Conservation (phyloP, 1,140 invertebrate species). For the Tetranychus cinnabarinus region DNA sequence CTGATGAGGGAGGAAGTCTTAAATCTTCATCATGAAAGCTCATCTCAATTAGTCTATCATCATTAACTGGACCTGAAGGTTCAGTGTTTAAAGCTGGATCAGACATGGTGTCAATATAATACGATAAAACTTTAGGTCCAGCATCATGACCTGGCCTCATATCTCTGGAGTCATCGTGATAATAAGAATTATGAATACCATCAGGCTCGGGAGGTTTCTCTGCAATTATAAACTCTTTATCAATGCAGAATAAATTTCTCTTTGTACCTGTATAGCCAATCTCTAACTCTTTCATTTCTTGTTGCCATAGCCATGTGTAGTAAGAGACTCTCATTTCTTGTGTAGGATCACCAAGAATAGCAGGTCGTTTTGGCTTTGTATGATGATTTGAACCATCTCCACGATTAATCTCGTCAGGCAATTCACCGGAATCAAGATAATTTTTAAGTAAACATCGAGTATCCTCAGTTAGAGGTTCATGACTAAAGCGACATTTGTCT, state of each 20-base stretch:
- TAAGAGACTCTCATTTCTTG: slow-evolving; percentile 7
- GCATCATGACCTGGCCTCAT: neutral
- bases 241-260: slow-evolving; percentile 8
- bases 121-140: neutral
- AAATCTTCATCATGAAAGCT: slow-evolving; percentile 9
- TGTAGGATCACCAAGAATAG: slow-evolving; percentile 4
- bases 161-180: neutral
- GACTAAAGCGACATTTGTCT: slow-evolving; percentile 75
- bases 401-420: slow-evolving; percentile 4
- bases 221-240: slow-evolving; percentile 1
- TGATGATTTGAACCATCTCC: neutral
- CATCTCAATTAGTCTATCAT: slow-evolving; percentile 7
- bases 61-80: neutral
- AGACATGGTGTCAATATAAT: neutral
- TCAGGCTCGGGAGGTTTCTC: slow-evolving; percentile 7
- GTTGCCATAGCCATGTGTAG: slow-evolving; percentile 9
- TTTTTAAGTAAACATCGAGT: slow-evolving; percentile 35
- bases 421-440: slow-evolving; percentile 8
- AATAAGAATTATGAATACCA: neutral
- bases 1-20: neutral
- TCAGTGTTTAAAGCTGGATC: neutral
- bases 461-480: slow-evolving; percentile 52
- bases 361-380: neutral
- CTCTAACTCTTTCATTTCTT: slow-evolving; percentile 11
- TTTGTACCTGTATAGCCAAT: slow-evolving; percentile 6